Evolutionary conservation across 2,888 invertebrate genomes (phyloP), one percentile per base, ranked within the genome.

Genomic region (Heteropelma amictum): DNA sequence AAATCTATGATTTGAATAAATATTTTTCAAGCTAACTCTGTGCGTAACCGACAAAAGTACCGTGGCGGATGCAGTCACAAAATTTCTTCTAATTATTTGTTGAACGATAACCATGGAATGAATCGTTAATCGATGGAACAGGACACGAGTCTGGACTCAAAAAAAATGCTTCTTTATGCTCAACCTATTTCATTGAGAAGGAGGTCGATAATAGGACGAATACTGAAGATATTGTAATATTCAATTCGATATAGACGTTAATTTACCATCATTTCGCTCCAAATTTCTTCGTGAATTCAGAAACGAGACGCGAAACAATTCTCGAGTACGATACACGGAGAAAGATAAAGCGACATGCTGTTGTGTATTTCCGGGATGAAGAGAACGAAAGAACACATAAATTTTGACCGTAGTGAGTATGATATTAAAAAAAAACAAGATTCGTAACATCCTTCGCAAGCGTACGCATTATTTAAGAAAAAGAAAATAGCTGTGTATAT

Each of bases 401-500:
- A 49, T 42, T 63, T 67, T 73, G 58, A 69, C 58, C 38, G 53
- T 72, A 72, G 51, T n/a, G 53, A 72, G 67, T 60, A 65, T 42
- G 33, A 58, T 58, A 72, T 75, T 80, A 60, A 74, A 80, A 78
- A 80, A 81, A 81, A 77, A 79, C 80, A 82, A 12, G n/a, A 81
- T 45, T 69, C 60, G 51, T 63, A 79, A 76, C 64, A 35, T 35
- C 58, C 45, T 58, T 35, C 77, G 77, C 80, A 80, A 79, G 45
- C 72, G 79, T 78, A 83, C 80, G 78, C 80, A 82, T 84, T 83
- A 83, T 79, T 83, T 82, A 83, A 84, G 80, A 54, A 21, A 35
- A 58, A 42, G 42, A 58, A 5, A 45, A 81, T 82, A 85, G 82
- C 83, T 84, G 84, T 87, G 85, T 88, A 87, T 82, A 86, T 88